Percentiles rank a stretch among this genome's conserved stretches.
Evolutionary conservation across 2,888 invertebrate species (phyloP).

Genomic region (Diploptera punctata): DNA sequence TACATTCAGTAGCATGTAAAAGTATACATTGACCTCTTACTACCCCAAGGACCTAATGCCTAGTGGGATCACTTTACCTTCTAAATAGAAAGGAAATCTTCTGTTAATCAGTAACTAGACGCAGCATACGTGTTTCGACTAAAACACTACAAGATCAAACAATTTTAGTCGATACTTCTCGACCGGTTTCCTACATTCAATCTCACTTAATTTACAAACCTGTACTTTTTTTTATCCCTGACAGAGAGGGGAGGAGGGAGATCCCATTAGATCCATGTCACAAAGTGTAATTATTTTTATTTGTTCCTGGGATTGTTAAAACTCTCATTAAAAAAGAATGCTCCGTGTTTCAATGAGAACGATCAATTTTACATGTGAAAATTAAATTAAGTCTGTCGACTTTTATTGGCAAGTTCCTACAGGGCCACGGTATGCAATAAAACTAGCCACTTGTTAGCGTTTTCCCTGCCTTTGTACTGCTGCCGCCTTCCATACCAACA

Average conservation of each 20-base stretch:
- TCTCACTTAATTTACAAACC: background rate
- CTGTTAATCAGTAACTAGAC: too few species aligned
- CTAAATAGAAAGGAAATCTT: too few species aligned
- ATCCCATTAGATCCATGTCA: background rate
- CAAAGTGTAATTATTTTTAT: background rate
- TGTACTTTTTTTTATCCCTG: background rate
- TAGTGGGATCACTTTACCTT: too few species aligned
- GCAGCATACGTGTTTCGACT: too few species aligned
- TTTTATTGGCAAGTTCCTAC: constrained; percentile 1
- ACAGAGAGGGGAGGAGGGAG: background rate
- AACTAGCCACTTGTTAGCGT: too few species aligned
- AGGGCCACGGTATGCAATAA: background rate
- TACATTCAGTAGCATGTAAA: too few species aligned
- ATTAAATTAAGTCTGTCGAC: constrained; percentile 1
- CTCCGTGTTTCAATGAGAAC: background rate
- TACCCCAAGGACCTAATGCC: too few species aligned
- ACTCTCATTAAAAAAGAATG: background rate
- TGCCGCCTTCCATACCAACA: too few species aligned
- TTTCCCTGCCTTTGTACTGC: too few species aligned
- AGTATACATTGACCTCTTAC: too few species aligned
- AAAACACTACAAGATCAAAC: background rate
- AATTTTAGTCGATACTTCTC: too few species aligned
- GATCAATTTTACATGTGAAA: background rate
- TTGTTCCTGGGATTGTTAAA: background rate
- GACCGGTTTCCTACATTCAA: background rate